phyloP scores from a whole-genome alignment of 64 coral and sea anemone species.

The Trachythela sp. region DNA sequence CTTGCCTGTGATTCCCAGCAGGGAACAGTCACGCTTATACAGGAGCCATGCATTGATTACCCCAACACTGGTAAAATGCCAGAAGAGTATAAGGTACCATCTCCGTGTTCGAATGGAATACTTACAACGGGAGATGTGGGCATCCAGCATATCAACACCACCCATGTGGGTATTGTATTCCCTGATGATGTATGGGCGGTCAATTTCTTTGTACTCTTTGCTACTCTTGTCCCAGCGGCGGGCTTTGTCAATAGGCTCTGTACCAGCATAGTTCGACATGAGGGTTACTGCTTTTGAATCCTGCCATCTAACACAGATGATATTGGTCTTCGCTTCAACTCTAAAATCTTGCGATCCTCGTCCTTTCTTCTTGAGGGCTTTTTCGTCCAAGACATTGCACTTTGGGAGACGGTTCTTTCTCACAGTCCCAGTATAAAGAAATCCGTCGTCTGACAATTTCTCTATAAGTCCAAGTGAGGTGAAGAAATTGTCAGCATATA shows the following conservation, averaged over 20 bases:
- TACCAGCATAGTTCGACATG: neutral
- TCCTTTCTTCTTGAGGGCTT: too few species aligned
- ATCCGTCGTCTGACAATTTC: too few species aligned
- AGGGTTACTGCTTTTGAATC: neutral
- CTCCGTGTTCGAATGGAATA: neutral
- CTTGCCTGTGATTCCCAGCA: too few species aligned
- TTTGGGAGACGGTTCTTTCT: neutral
- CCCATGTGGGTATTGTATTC: too few species aligned
- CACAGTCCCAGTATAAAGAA: too few species aligned
- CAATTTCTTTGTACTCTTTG: neutral
- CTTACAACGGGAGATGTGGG: neutral
- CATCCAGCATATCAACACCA: neutral
- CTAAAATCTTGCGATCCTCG: too few species aligned
- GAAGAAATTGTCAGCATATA: too few species aligned
- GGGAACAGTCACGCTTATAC: too few species aligned
- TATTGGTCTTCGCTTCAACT: neutral
- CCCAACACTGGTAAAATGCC: too few species aligned
- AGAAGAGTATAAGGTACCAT: neutral
- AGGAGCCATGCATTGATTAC: too few species aligned
- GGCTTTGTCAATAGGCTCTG: neutral
- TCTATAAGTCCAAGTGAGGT: too few species aligned
- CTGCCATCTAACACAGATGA: neutral
- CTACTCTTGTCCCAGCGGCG: neutral
- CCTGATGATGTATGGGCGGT: neutral
- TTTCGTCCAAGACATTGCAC: neutral